These are phyloP conservation scores for Picathartes gymnocephalus DNA, from an alignment of 2,113 vertebrate species.

Conservation along the genomic window DNA sequence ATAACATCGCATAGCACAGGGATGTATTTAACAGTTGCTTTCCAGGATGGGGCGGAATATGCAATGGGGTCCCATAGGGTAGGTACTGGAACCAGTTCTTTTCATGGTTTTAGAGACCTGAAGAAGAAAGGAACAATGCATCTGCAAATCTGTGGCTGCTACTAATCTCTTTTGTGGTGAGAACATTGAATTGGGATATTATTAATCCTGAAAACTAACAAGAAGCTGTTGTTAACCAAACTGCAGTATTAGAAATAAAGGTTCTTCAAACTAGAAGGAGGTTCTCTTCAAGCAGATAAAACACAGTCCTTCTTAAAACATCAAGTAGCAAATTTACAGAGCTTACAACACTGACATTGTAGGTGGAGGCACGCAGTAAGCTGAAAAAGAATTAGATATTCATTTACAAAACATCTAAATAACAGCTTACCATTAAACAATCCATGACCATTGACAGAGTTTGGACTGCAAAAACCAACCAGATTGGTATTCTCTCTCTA, in stretches of 20 bases:
- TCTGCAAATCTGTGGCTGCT: not conserved
- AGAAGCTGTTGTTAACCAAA: not conserved
- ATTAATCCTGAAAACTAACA: not conserved
- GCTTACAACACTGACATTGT: rapidly evolving
- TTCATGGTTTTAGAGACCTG: not conserved
- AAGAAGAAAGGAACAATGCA: not conserved
- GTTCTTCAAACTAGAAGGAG: not conserved
- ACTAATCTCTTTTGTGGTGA: not conserved
- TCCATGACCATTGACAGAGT: not conserved
- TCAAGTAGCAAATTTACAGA: not conserved
- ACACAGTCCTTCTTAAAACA: not conserved
- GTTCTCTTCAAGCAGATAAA: not conserved
- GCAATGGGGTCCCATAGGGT: rapidly evolving
- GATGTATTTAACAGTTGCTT: not conserved
- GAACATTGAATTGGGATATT: not conserved
- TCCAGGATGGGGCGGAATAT: not conserved
- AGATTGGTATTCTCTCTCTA: not conserved
- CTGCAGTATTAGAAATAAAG: not conserved
- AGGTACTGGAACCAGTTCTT: not conserved
- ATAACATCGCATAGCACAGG: not conserved
- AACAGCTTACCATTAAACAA: not conserved
- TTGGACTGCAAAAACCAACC: not conserved
- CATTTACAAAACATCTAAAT: not conserved
- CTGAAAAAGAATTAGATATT: not conserved
- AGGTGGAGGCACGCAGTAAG: not conserved